These are phyloP conservation scores for Sander vitreus DNA, from an alignment of 2,113 vertebrate species.

Conservation along the genomic window DNA sequence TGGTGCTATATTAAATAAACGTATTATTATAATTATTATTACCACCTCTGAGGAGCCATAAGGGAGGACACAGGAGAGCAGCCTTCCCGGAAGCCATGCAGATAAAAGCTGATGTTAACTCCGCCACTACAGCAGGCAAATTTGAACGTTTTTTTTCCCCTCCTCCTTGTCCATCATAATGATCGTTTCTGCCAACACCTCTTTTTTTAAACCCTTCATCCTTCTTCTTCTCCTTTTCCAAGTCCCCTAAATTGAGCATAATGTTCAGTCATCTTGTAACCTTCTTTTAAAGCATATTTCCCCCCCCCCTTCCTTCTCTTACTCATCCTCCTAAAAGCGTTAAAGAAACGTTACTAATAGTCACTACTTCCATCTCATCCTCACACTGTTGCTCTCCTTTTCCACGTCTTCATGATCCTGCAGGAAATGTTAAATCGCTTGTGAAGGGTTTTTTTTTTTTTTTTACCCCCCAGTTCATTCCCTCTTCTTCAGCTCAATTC, in stretches of 20 bases:
- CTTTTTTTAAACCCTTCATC: neutral
- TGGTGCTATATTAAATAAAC: no score
- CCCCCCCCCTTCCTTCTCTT: conserved; percentile 6
- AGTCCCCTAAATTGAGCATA: conserved; percentile 1
- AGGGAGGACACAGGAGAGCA: no score
- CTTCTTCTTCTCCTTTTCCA: neutral
- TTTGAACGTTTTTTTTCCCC: neutral
- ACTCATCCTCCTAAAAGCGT: neutral
- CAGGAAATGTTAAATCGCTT: conserved; percentile 55
- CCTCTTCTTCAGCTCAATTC: conserved; percentile 46
- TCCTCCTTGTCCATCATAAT: neutral
- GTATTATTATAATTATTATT: no score
- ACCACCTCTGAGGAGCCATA: no score
- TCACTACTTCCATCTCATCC: conserved; percentile 19
- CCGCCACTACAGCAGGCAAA: no score
- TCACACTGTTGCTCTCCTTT: conserved; percentile 14
- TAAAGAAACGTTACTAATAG: conserved; percentile 17
- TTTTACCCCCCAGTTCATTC: conserved; percentile 34
- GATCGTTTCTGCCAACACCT: conserved; percentile 4
- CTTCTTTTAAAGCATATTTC: conserved; percentile 13
- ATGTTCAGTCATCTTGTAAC: conserved; percentile 23
- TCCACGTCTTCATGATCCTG: conserved; percentile 46
- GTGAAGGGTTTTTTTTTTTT: conserved; percentile 44
- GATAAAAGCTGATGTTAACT: no score
- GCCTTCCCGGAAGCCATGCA: no score